Evolutionary conservation across 2,888 invertebrate species (phyloP), one percentile per base, ranked within the genome.

Genomic region (Nemotelus nigrinus): DNA sequence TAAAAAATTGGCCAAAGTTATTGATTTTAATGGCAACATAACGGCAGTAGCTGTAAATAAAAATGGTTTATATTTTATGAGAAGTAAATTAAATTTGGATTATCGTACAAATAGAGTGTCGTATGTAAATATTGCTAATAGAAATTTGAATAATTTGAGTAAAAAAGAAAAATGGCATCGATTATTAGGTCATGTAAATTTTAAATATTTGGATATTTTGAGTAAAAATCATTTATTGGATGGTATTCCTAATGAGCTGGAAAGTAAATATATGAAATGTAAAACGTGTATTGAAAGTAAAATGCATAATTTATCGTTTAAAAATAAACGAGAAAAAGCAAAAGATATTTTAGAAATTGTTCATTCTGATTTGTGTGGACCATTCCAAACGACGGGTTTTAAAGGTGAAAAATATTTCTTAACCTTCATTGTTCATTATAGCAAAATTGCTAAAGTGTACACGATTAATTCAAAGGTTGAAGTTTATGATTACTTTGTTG

Each of bases 381-480:
- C 78, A 3, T 78, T 78, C 48, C 44, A 25, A 74, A 78, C 74
- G n/a, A 53, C 55, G 39, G 79, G 78, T 41, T 58, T 47, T 70
- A 47, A 77, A 8, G 80, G 78, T 2, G 81, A 81, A 80, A 82
- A 80, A 71, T 82, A 82, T 80, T 82, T 78, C 79, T 77, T 79
- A 43, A 70, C 77, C 3, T 75, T 80, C 39, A 80, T 81, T 50
- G 81, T 81, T 72, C 80, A 79, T 74, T 81, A 79, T 74, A 81
- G 81, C 72, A 81, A 65, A 81, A 64, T 80, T 41, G 75, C 67
- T 3, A 78, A 72, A 76, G 78, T 82, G 25, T 81, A 79, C 78
- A 74, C 67, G 44, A 80, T 81, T 41, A 79, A 75, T 64, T 63
- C 72, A 10, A 81, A 81, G 78, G 57, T 55, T 77, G 77, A 80